Evolutionary conservation across 2,797 vertebrate species (phyloP), one percentile per base, ranked within the genome.

Genomic region (Myotis vivesi): DNA sequence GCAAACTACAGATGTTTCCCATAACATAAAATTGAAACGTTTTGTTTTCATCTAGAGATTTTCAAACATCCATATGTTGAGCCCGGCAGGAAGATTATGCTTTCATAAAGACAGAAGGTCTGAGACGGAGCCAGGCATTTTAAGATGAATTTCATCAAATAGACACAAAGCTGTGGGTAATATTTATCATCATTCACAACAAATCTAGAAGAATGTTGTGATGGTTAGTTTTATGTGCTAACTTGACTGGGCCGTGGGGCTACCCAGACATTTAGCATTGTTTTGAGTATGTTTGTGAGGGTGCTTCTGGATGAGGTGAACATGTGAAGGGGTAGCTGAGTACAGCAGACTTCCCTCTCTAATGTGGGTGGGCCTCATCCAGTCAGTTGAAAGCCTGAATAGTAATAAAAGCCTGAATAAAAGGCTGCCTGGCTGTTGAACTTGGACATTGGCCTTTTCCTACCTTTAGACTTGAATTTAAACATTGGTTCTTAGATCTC

Each of bases 1-100:
- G 51, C 41, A 59, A 38, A 87, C 25, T 49, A 36, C 66, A 94
- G 44, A 49, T 93, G 53, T 93, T 94, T 95, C 46, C 92, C 23
- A 17, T 76, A 72, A 85, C 44, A 87, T 80, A 49, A 94, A 71
- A 82, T 51, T 22, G 89, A 87, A 89, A 77, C 64, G 55, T 94
- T 95, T 89, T 90, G 77, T 89, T 89, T 95, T 62, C 30, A 53
- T 72, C 12, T 68, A 69, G 72, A 96, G 77, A 36, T 87, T 96
- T 89, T 49, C 87, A 87, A 57, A 79, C n/a, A 86, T 75, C 69
- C 38, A 19, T 90, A 89, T 82, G 59, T 75, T 91, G 44, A 91
- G 8, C 68, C 69, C 33, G 23, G 71, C 41, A 92, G 73, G 72
- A 53, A 68, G 33, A 79, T 77, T 23, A 79, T 44, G 38, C 30